Conservation (phyloP, 92 coral and sea anemone genomes). For the Pocillopora grandis region DNA sequence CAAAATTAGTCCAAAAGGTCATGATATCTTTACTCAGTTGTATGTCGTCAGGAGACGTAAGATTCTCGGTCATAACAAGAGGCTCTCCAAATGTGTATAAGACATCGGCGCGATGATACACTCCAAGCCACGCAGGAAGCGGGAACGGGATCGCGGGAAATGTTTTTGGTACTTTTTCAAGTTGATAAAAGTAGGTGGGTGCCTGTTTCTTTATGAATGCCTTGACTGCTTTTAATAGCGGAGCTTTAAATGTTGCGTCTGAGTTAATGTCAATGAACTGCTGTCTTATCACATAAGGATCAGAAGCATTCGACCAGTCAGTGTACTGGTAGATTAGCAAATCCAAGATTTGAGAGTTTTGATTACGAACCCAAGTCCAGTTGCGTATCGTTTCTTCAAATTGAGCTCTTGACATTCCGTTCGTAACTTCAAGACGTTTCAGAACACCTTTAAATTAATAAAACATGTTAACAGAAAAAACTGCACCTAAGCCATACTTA, state of each 20-base stretch:
- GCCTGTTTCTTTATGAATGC: slow-evolving; percentile 46
- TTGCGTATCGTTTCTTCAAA: slow-evolving; percentile 36
- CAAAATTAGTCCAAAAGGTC: slow-evolving; percentile 55
- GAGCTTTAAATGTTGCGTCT: slow-evolving; percentile 64
- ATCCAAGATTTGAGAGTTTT: slow-evolving; percentile 42
- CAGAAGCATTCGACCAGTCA: slow-evolving; percentile 57
- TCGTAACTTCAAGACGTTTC: slow-evolving; percentile 44
- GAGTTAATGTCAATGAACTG: slow-evolving; percentile 55
- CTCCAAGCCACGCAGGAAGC: slow-evolving; percentile 45
- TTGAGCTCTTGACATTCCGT: slow-evolving; percentile 32
- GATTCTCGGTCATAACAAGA: slow-evolving; percentile 8
- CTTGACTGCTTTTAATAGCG: slow-evolving; percentile 60
- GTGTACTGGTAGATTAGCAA: slow-evolving; percentile 56
- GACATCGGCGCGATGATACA: slow-evolving; percentile 52
- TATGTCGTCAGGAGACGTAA: slow-evolving; percentile 12
- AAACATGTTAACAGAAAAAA: neutral
- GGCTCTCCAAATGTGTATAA: slow-evolving; percentile 45
- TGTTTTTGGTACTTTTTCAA: slow-evolving; percentile 17
- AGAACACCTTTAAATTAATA: slow-evolving; percentile 1
- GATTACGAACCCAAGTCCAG: slow-evolving; percentile 54
- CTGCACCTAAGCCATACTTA: neutral
- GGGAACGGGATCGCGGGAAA: slow-evolving; percentile 14
- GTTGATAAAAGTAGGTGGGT: slow-evolving; percentile 63
- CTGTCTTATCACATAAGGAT: slow-evolving; percentile 47
- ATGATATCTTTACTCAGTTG: slow-evolving; percentile 46